Evolutionary conservation across 2,797 vertebrate species (phyloP).

Genomic region (Vireo griseus): DNA sequence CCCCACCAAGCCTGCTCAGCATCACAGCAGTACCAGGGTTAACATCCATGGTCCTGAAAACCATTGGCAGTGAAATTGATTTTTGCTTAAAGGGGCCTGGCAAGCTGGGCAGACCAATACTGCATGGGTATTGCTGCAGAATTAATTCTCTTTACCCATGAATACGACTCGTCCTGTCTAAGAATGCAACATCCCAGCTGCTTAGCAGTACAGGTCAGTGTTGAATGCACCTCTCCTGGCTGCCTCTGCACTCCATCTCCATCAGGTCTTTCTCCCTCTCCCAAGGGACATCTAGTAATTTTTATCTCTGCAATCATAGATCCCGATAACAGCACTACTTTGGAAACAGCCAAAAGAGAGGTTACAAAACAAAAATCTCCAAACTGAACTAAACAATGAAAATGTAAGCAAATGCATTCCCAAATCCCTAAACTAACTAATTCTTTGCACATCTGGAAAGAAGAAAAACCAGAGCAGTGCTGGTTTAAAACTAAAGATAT

Average conservation of each 20-base stretch:
- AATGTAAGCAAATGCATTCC: fast-evolving
- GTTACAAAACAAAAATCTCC: background rate
- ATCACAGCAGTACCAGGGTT: background rate
- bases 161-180: background rate
- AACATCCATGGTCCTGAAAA: background rate
- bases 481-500: background rate
- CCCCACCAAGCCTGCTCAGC: fast-evolving
- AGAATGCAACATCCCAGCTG: background rate
- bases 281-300: background rate
- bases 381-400: background rate
- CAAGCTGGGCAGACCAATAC: background rate
- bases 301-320: background rate
- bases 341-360: background rate
- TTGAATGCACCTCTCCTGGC: background rate
- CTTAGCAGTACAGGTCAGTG: background rate
- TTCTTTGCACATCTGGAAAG: background rate
- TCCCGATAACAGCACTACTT: background rate
- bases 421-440: background rate
- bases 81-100: background rate
- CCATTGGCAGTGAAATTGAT: background rate
- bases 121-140: background rate
- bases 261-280: background rate
- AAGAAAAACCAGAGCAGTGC: background rate
- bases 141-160: background rate
- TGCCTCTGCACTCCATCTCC: background rate